Evolutionary conservation across 2,797 vertebrate species (phyloP).

Genomic region (Eulemur rubriventer): DNA sequence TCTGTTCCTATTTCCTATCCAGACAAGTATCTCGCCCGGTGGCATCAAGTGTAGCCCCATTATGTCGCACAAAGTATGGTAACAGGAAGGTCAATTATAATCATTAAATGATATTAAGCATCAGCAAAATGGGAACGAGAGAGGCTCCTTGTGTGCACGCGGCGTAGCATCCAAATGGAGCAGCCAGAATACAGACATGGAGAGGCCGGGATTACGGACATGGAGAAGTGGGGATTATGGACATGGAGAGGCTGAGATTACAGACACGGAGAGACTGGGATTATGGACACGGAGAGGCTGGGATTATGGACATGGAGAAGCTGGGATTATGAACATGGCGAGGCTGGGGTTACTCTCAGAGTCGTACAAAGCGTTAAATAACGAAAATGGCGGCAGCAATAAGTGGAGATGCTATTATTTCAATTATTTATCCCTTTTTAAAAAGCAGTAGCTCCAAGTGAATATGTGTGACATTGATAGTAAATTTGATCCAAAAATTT

Average conservation of each 20-base stretch:
- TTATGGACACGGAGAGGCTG: not conserved
- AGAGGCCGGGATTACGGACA: not conserved
- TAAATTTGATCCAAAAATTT: conserved; percentile 57
- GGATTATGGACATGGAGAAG: too few relatives aligned
- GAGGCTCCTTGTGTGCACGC: not conserved
- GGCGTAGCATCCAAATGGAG: not conserved
- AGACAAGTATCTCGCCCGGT: not conserved
- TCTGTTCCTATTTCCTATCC: not conserved
- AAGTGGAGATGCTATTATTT: not conserved
- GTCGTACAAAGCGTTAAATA: not conserved
- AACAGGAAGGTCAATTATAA: not conserved
- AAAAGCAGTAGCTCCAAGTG: not conserved
- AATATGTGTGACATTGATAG: conserved; percentile 19
- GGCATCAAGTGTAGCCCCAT: not conserved
- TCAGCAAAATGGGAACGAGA: not conserved
- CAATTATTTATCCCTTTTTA: conserved; percentile 15
- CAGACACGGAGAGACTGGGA: too few relatives aligned
- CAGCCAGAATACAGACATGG: not conserved
- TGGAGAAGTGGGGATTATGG: too few relatives aligned
- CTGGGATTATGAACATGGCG: too few relatives aligned
- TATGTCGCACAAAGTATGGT: not conserved
- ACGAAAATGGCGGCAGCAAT: too few relatives aligned
- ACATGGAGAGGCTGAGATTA: too few relatives aligned
- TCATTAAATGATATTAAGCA: not conserved
- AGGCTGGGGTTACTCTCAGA: not conserved